A percentile compares a stretch with the other conserved stretches of the same genome.
Conservation (phyloP, 35 echinoderm and acorn worm species). For the Eucidaris tribuloides region DNA sequence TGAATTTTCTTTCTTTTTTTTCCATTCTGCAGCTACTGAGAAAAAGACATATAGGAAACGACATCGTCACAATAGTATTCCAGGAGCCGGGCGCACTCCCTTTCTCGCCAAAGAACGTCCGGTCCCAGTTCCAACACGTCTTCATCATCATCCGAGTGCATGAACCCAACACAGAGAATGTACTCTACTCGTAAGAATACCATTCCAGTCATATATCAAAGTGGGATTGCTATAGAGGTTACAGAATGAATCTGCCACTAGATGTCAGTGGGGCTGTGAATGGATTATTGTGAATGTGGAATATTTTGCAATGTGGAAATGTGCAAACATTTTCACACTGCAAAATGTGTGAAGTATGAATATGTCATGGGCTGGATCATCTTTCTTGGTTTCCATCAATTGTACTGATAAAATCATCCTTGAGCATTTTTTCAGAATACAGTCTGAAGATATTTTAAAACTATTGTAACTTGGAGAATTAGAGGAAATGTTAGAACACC, state of each 20-base stretch:
- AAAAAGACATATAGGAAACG: slow-evolving; percentile 94
- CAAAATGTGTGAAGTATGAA: neutral
- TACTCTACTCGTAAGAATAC: slow-evolving; percentile 82
- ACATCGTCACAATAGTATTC: slow-evolving; percentile 96
- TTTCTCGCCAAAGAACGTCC: slow-evolving; percentile 85
- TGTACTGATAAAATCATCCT: too few relatives aligned
- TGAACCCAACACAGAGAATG: slow-evolving; percentile 86
- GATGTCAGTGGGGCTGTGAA: neutral
- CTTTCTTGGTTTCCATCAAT: neutral
- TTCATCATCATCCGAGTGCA: slow-evolving; percentile 84
- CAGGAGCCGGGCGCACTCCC: slow-evolving; percentile 85
- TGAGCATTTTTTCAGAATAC: too few relatives aligned
- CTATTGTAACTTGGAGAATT: too few relatives aligned
- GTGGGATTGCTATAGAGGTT: neutral
- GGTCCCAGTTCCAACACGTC: slow-evolving; percentile 94
- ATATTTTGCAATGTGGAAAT: neutral
- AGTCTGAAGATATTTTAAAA: too few relatives aligned
- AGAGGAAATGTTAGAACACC: too few relatives aligned
- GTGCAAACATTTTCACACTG: neutral
- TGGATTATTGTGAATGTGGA: neutral
- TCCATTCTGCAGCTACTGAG: slow-evolving; percentile 56
- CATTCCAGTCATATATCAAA: neutral
- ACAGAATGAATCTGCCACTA: neutral
- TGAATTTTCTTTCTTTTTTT: neutral
- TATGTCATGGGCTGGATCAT: neutral